Base-by-base conservation (phyloP, 2,888 invertebrate genomes). In the Plebejus argus region DNA sequence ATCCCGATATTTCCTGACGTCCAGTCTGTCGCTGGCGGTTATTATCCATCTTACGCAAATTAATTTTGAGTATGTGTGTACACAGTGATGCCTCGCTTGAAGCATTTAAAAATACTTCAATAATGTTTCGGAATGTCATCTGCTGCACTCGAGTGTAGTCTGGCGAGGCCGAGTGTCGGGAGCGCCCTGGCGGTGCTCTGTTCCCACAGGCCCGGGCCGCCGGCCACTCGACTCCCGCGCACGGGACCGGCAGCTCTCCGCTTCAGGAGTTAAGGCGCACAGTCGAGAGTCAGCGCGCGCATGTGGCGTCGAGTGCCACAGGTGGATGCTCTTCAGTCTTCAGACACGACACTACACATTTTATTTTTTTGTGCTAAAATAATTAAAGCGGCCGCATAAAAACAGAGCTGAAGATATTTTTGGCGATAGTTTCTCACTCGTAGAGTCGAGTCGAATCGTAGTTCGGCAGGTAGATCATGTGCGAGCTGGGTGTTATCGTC, bases 281-380 rank as follows among this genome's bases (percentile, higher is more conserved):
- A 66, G 76, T 74, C 76, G 18, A 66, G 77, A 10, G 70, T 58
- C 45, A 49, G 53, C 58, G 70, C 39, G 12, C 77, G 58, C 80
- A 80, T 75, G 81, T 80, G 81, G 79, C 77, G 77, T 81, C 79
- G 79, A 81, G 81, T 81, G 18, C 20, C 78, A 53, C 81, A 81
- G 81, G 81, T 81, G 81, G 78, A 80, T 18, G 56, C 79, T 76
- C 78, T 35, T 35, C 45, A 45, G 45, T 28, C 45, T 61, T 70
- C 70, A 39, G 70, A 70, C 45, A 33, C 20, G 77, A 72, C 56
- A 23, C n/a, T 18, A 56, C 35, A 58, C 58, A 71, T 58, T 58
- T 18, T 18, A 18, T 10, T 72, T 77, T 77, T 77, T 35, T 23
- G 35, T 56, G 45, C 53, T 70, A 76, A 76, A 76, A 35, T n/a